Evolutionary conservation across 2,113 vertebrate genomes (phyloP).

Genomic region (Odocoileus hemionus): DNA sequence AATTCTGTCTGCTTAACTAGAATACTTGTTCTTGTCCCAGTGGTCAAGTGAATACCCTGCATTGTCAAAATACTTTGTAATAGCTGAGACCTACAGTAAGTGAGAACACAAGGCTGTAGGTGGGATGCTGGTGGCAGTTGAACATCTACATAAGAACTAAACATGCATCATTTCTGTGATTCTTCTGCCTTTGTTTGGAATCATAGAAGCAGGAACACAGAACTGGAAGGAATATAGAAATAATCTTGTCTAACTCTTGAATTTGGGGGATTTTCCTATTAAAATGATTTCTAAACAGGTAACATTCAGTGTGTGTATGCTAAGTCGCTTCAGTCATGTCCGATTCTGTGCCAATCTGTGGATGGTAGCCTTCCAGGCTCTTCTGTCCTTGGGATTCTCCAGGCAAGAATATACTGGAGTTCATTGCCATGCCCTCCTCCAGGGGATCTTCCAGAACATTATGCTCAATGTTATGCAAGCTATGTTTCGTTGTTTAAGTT

Average conservation of each 20-base stretch:
- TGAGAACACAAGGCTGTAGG: not conserved
- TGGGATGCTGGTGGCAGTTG: not conserved
- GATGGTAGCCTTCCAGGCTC: not conserved
- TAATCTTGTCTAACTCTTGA: not conserved
- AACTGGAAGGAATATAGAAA: not conserved
- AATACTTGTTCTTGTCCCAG: constrained; percentile 18
- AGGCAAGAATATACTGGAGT: not conserved
- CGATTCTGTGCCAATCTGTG: accelerated
- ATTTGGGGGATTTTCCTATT: not conserved
- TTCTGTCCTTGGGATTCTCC: not conserved
- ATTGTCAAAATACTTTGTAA: not conserved
- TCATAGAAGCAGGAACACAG: not conserved
- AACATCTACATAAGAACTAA: not conserved
- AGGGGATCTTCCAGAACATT: not conserved
- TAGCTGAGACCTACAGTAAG: not conserved
- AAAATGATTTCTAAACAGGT: not conserved
- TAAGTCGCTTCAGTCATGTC: not conserved
- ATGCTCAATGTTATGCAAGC: not conserved
- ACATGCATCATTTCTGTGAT: not conserved
- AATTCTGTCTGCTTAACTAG: constrained; percentile 7
- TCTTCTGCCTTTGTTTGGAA: not conserved
- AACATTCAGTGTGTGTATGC: not conserved
- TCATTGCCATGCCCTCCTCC: not conserved
- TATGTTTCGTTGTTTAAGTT: not conserved
- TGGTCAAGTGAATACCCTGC: not conserved